phyloP scores from a whole-genome alignment of 2,888 invertebrate species.

The Tinea trinotella region DNA sequence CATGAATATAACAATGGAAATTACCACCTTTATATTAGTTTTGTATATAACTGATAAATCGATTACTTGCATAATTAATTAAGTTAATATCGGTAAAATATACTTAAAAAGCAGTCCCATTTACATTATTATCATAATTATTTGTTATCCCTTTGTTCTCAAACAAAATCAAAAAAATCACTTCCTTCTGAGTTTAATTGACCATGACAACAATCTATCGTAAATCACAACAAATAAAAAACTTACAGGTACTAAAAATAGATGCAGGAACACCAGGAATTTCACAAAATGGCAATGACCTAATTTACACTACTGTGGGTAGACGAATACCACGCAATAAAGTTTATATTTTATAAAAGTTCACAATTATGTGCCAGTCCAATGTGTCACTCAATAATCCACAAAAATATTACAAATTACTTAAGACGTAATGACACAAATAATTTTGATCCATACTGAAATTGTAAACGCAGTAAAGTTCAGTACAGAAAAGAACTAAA shows the following conservation, averaged over 20 bases:
- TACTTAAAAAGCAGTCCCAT: too few species aligned
- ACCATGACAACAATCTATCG: background rate
- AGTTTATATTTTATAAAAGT: slow-evolving; percentile 36
- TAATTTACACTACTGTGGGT: slow-evolving; percentile 41
- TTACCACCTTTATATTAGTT: too few species aligned
- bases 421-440: slow-evolving; percentile 50
- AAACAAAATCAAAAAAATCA: background rate
- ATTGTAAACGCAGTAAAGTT: too few species aligned
- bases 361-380: slow-evolving; percentile 28
- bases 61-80: too few species aligned
- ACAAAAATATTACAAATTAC: slow-evolving; percentile 33
- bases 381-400: slow-evolving; percentile 33
- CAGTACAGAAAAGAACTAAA: slow-evolving; percentile 46
- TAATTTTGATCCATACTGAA: slow-evolving; percentile 64
- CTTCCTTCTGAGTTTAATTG: background rate
- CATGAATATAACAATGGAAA: too few species aligned
- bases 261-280: slow-evolving; percentile 2
- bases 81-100: too few species aligned
- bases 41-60: too few species aligned
- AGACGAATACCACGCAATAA: slow-evolving; percentile 53
- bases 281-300: slow-evolving; percentile 27
- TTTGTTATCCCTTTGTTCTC: background rate
- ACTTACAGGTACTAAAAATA: background rate
- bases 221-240: background rate
- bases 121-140: too few species aligned